phyloP scores from a whole-genome alignment of 2,797 vertebrate species.

The Anomalospiza imberbis region DNA sequence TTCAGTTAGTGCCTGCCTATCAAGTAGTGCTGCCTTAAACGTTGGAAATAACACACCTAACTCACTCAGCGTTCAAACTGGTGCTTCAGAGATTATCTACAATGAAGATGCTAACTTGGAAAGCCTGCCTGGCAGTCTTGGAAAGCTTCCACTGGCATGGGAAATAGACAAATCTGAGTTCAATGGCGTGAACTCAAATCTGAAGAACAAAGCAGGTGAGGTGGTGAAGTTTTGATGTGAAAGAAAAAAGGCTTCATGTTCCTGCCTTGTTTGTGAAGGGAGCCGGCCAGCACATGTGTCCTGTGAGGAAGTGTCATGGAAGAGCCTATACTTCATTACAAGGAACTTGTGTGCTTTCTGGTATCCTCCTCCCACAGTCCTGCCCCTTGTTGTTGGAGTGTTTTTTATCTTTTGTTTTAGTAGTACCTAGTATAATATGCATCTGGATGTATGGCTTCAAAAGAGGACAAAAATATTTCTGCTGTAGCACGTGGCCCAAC shows the following conservation, averaged over 20 bases:
- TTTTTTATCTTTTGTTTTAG: neutral
- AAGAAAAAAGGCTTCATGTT: neutral
- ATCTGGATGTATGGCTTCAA: neutral
- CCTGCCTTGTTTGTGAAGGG: neutral
- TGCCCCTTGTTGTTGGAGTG: neutral
- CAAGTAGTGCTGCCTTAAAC: conserved; percentile 69
- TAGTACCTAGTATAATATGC: neutral
- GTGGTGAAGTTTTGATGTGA: neutral
- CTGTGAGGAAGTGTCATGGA: fast-evolving
- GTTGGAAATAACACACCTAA: conserved; percentile 73
- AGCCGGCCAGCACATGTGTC: neutral
- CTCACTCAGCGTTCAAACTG: conserved; percentile 69
- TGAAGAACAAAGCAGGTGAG: conserved; percentile 89
- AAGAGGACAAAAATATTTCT: neutral
- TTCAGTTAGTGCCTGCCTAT: conserved; percentile 73
- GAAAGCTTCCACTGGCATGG: conserved; percentile 90
- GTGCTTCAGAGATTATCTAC: conserved; percentile 73
- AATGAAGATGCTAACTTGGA: conserved; percentile 84
- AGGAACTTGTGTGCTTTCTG: neutral
- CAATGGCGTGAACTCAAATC: conserved; percentile 79
- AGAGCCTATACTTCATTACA: neutral
- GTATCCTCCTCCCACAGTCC: neutral
- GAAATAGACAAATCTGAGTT: conserved; percentile 97
- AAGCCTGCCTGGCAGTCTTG: conserved; percentile 74
- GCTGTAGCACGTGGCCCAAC: fast-evolving